A percentile compares a stretch with the other conserved stretches of the same genome.
Evolutionary conservation across 2,113 vertebrate genomes (phyloP).

Genomic region (Isurus oxyrinchus): DNA sequence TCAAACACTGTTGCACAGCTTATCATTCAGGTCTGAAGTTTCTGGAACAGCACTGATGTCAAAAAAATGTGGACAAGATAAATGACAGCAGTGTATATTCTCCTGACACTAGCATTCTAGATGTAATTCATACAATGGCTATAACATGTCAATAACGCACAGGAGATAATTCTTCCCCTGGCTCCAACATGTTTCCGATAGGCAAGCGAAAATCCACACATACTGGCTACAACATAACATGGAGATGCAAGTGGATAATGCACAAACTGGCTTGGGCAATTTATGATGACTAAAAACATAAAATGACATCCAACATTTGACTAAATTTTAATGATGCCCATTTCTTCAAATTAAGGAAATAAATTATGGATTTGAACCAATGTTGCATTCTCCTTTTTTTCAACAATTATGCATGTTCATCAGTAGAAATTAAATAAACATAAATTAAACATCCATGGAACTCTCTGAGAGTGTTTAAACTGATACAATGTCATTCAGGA

Average conservation of each 20-base stretch:
- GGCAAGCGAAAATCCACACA: neutral
- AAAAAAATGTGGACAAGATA: neutral
- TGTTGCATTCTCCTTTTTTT: neutral
- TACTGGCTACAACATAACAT: neutral
- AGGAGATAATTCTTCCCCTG: neutral
- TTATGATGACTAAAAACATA: too few relatives aligned
- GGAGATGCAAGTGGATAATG: neutral
- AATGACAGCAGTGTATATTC: neutral
- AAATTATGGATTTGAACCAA: neutral
- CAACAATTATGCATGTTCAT: neutral
- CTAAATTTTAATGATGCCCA: neutral
- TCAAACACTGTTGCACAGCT: neutral
- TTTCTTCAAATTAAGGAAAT: neutral
- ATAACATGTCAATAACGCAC: neutral
- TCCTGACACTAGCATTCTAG: neutral
- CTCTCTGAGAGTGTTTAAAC: slow-evolving; percentile 37
- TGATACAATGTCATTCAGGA: slow-evolving; percentile 51
- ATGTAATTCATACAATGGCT: neutral
- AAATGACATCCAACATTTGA: neutral
- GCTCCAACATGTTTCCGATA: neutral
- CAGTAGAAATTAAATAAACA: neutral
- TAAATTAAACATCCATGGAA: slow-evolving; percentile 23
- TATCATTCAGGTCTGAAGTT: neutral
- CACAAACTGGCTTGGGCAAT: neutral
- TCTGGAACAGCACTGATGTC: neutral